These are phyloP conservation scores for Hypselothyrea guttata DNA, from an alignment of 2,888 invertebrate species.

Conservation along the genomic window DNA sequence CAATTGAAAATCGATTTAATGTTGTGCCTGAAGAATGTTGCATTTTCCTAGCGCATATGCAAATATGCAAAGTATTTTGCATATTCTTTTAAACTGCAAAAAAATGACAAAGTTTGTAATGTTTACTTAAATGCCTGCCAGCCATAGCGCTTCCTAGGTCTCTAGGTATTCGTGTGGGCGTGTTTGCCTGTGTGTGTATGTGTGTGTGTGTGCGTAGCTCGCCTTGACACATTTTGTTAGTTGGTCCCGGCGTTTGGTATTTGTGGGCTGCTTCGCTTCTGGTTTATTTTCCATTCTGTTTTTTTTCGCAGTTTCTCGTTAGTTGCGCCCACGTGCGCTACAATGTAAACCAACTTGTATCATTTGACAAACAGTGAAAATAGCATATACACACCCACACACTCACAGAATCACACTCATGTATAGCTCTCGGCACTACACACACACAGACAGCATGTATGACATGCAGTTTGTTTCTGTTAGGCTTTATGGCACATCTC, in stretches of 20 bases:
- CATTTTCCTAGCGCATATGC: neutral
- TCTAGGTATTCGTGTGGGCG: neutral
- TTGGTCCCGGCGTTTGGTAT: conserved; percentile 32
- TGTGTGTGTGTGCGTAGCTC: conserved; percentile 26
- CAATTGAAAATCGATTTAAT: conserved; percentile 45
- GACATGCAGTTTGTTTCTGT: conserved; percentile 56
- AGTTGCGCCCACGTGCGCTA: conserved; percentile 48
- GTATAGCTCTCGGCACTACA: neutral
- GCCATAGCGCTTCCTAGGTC: conserved; percentile 1
- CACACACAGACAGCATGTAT: conserved; percentile 9
- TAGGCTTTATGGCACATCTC: conserved; percentile 66
- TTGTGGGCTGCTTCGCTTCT: conserved; percentile 18
- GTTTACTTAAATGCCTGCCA: conserved; percentile 40
- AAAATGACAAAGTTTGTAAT: conserved; percentile 34
- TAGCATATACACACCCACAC: conserved; percentile 12
- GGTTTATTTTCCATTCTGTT: conserved; percentile 1
- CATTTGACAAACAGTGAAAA: conserved; percentile 26
- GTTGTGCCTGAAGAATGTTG: conserved; percentile 9
- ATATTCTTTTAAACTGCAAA: conserved; percentile 7
- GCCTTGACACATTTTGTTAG: conserved; percentile 66
- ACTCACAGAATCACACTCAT: neutral
- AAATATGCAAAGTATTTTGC: conserved; percentile 9
- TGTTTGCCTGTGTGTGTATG: conserved; percentile 3
- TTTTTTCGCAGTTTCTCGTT: conserved; percentile 44
- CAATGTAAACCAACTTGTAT: conserved; percentile 43